Conservation (phyloP, 2,113 vertebrate species). For the Neoarius graeffei region DNA sequence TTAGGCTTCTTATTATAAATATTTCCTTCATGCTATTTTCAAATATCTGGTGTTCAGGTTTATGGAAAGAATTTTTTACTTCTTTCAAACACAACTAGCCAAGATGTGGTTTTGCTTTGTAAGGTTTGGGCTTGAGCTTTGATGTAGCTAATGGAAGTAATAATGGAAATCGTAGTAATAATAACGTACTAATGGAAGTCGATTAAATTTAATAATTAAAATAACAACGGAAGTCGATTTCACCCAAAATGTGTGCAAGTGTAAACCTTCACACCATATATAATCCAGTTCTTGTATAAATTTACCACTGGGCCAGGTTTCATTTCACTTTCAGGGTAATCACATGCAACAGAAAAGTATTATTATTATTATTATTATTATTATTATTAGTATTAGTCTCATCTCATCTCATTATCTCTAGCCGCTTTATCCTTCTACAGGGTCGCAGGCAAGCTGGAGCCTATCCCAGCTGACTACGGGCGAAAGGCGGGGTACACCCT, state of each 20-base stretch:
- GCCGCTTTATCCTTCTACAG: too few species aligned
- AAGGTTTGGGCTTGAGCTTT: not conserved
- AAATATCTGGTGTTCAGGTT: constrained; percentile 3
- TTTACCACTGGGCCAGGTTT: not conserved
- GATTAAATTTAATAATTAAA: too few species aligned
- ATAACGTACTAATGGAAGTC: too few species aligned
- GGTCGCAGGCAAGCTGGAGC: too few species aligned
- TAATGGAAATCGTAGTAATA: not conserved
- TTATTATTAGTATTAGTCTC: too few species aligned
- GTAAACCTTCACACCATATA: not conserved
- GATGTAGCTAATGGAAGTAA: not conserved
- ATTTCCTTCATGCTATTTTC: not conserved
- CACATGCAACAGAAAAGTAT: not conserved
- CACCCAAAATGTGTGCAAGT: not conserved
- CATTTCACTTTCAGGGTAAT: not conserved
- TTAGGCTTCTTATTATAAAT: not conserved
- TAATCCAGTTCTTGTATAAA: not conserved
- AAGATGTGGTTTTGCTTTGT: not conserved
- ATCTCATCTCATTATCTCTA: too few species aligned
- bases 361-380: not conserved
- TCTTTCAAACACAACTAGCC: not conserved
- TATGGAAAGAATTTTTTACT: not conserved
- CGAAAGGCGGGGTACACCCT: too few species aligned
- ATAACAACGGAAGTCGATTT: not conserved
- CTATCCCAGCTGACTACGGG: too few species aligned